Conservation (phyloP, 2,888 invertebrate genomes). For the Dascillus cervinus region DNA sequence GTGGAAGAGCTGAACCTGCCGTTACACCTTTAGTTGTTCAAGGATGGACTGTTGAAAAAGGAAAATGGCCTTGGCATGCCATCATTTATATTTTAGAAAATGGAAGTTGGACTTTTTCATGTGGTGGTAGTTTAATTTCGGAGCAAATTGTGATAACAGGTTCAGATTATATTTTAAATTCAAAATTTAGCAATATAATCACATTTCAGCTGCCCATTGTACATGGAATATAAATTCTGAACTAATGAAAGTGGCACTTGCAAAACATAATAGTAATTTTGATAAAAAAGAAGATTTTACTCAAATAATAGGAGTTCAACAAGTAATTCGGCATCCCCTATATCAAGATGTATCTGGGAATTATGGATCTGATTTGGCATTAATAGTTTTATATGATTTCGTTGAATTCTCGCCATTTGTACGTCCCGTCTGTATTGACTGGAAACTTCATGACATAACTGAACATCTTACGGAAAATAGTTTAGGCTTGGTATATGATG, state of each 20-base stretch:
- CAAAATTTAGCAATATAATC: slow-evolving; percentile 2
- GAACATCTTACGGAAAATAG: slow-evolving; percentile 20
- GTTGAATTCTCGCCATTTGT: slow-evolving; percentile 42
- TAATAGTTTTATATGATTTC: slow-evolving; percentile 40
- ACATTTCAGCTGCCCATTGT: slow-evolving; percentile 42
- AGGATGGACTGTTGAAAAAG: slow-evolving; percentile 36
- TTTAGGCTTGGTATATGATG: slow-evolving; percentile 23
- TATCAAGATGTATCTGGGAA: slow-evolving; percentile 46
- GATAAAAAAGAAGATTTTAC: slow-evolving; percentile 24
- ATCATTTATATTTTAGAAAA: slow-evolving; percentile 44
- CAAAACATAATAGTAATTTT: slow-evolving; percentile 35
- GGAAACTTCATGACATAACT: slow-evolving; percentile 28
- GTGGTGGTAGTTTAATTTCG: slow-evolving; percentile 49
- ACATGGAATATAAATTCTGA: slow-evolving; percentile 35
- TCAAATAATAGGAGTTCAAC: slow-evolving; percentile 36
- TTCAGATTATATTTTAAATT: slow-evolving; percentile 4
- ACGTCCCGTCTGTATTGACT: slow-evolving; percentile 47
- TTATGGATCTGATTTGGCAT: slow-evolving; percentile 51
- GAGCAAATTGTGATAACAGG: slow-evolving; percentile 40
- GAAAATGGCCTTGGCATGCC: slow-evolving; percentile 50
- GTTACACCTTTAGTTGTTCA: slow-evolving; percentile 39
- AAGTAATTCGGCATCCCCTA: slow-evolving; percentile 40
- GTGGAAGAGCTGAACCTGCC: slow-evolving; percentile 31
- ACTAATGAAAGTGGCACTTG: slow-evolving; percentile 34
- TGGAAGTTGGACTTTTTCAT: slow-evolving; percentile 44